phyloP scores from a whole-genome alignment of 2,888 invertebrate species.

The Calameuta pallipes region DNA sequence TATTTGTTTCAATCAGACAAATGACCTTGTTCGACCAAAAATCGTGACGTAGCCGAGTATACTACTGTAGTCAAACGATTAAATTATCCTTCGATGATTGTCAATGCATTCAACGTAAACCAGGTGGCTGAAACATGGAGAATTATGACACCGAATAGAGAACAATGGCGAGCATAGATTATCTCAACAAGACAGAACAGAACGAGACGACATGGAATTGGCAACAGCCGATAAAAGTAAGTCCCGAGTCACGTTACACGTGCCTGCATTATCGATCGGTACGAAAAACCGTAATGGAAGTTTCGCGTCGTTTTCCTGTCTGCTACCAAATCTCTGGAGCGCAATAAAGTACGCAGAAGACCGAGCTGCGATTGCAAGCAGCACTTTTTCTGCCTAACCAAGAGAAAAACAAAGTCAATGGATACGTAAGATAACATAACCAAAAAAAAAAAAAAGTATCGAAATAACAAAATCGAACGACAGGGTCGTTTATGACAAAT shows the following conservation, averaged over 20 bases:
- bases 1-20: neutral
- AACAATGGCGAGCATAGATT: constrained; percentile 14
- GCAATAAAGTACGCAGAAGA: neutral
- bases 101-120: neutral
- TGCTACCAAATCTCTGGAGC: neutral
- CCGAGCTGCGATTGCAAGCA: neutral
- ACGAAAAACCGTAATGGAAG: neutral
- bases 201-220: neutral
- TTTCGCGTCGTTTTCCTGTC: neutral
- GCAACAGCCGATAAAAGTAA: neutral
- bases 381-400: neutral
- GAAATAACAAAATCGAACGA: neutral
- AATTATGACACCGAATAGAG: neutral
- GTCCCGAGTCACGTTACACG: neutral
- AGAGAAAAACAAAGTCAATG: neutral
- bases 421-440: neutral
- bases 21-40: neutral
- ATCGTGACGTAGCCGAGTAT: neutral
- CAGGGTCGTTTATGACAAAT: neutral
- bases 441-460: neutral
- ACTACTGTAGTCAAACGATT: neutral
- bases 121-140: neutral
- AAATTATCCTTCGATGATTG: neutral
- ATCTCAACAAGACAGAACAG: neutral
- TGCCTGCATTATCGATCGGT: neutral